Evolutionary conservation across 2,797 vertebrate species (phyloP), one percentile per base, ranked within the genome.

Genomic region (Chaetophractus vellerosus): DNA sequence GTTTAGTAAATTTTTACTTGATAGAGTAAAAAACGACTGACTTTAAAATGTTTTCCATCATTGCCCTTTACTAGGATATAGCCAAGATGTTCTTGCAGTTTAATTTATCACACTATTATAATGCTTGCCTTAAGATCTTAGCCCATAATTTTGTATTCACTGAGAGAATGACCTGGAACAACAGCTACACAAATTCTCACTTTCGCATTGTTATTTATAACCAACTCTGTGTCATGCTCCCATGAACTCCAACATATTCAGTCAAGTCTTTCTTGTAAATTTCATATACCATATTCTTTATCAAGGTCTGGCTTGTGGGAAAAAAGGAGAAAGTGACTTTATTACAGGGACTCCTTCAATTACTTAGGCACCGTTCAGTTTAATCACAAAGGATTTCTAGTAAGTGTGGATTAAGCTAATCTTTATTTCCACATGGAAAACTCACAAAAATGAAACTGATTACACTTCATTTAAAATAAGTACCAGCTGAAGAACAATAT

Each of bases 401-500:
- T 48, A 84, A 91, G 15, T 55, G 16, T 66, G 8, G 1, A 69
- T 87, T 89, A 84, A 72, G 38, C 28, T 75, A 76, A 82, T 50
- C 66, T 93, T 96, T 81, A 84, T 33, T 92, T 81, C n/a, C 57
- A 78, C 33, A 75, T 36, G 41, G 71, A 52, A 88, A 93, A 55
- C 36, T 88, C 31, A 52, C 64, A 90, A 93, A 83, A 90, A 55
- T 92, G 19, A 94, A 94, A 93, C 2, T 66, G 48, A 59, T 21
- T 68, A 36, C 26, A 36, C 9, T 66, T 83, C 24, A 79, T 36
- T 9, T 33, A 90, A 87, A 86, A 12, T 87, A 93, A 38, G 16
- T 87, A 26, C 26, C 38, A 91, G 10, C 23, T 61, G 21, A 83
- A 71, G 75, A 96, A 38, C 16, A 89, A 79, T 79, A 92, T 86